Conservation (phyloP, 37 sponge, comb jelly and placozoan species). For the Cliona cf. orientalis region DNA sequence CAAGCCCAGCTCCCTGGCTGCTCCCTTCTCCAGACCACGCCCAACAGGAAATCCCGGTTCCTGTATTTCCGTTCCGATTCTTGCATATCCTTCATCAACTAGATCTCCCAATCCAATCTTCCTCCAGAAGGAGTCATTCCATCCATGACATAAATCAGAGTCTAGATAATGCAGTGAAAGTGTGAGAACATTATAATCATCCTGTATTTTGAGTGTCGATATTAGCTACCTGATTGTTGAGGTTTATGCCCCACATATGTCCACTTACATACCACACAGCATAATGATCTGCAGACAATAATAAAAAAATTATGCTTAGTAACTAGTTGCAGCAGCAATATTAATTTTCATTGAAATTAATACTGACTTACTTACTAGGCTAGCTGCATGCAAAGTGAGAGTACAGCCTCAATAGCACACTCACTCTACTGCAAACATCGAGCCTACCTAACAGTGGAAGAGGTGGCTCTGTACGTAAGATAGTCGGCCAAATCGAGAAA, state of each 20-base stretch:
- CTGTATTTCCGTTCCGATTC: conserved; percentile 58
- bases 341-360: no score
- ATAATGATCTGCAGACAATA: conserved; percentile 65
- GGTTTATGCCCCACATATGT: conserved; percentile 77
- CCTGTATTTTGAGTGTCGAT: background rate
- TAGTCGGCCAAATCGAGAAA: conserved; percentile 91
- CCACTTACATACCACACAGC: conserved; percentile 90
- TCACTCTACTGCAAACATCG: background rate
- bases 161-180: background rate
- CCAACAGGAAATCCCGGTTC: conserved; percentile 75
- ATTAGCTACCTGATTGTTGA: background rate
- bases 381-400: no score
- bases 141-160: conserved; percentile 45
- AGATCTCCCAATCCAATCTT: conserved; percentile 70
- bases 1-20: conserved; percentile 78
- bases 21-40: conserved; percentile 35
- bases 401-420: no score
- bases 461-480: conserved; percentile 82
- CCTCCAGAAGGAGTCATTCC: conserved; percentile 73
- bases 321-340: no score
- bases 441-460: conserved; percentile 45
- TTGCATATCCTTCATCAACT: conserved; percentile 39
- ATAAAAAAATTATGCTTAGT: background rate
- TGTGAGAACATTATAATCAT: background rate
- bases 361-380: no score